Conservation (phyloP, 92 coral and sea anemone genomes). For the Porites evermanni region DNA sequence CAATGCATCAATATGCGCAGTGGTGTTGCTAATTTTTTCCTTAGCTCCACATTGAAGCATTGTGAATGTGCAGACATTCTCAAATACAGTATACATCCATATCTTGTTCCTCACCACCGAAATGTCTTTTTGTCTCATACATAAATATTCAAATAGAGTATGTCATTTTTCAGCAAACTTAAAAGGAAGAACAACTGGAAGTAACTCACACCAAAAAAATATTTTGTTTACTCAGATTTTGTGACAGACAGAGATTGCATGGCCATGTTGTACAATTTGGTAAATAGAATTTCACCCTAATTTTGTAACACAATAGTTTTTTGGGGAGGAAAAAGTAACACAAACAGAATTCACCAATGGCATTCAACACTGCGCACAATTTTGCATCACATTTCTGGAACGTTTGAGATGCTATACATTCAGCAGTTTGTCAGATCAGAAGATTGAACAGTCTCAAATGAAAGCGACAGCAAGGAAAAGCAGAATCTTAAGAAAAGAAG, state of each 20-base stretch:
- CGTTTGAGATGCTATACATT: not conserved
- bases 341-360: not conserved
- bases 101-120: too few relatives aligned
- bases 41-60: too few relatives aligned
- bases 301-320: not conserved
- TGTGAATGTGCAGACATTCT: not conserved
- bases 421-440: not conserved
- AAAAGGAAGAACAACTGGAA: too few relatives aligned
- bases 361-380: not conserved
- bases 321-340: not conserved
- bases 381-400: not conserved
- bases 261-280: too few relatives aligned
- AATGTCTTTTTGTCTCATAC: too few relatives aligned
- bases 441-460: slow-evolving; percentile 19
- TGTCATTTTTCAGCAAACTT: too few relatives aligned
- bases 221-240: too few relatives aligned
- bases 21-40: not conserved
- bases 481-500: not conserved
- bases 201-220: too few relatives aligned
- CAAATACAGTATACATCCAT: too few relatives aligned
- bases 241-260: too few relatives aligned
- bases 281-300: not conserved
- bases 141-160: too few relatives aligned
- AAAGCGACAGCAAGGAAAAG: slow-evolving; percentile 42
- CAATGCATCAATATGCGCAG: not conserved